Percentiles rank a stretch among this genome's conserved stretches.
Conservation (phyloP, 23 tunicate genomes). For the Ciona savignyi region DNA sequence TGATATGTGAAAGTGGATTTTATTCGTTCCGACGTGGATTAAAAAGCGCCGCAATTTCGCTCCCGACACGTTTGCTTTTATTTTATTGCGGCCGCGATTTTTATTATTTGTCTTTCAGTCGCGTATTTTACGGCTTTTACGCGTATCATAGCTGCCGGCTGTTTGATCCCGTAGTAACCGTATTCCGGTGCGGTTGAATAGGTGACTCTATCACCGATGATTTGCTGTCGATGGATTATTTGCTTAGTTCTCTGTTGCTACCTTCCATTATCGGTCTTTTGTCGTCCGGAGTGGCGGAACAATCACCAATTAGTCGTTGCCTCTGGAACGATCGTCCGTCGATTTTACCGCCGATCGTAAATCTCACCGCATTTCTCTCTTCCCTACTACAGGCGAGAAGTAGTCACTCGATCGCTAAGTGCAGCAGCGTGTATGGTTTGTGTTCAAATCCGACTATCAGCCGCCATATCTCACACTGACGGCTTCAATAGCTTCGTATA, state of each 20-base stretch:
- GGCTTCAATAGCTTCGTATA: background rate
- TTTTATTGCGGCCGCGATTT: background rate
- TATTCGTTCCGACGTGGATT: no score
- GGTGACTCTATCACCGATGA: background rate
- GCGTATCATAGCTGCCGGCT: background rate
- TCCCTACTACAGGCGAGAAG: background rate
- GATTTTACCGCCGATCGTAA: background rate
- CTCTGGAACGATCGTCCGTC: background rate
- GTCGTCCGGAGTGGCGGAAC: background rate
- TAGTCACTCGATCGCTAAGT: background rate
- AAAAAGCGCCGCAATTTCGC: no score
- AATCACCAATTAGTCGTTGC: background rate
- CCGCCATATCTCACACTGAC: background rate
- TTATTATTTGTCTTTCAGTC: background rate
- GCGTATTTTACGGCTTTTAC: background rate
- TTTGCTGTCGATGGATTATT: background rate
- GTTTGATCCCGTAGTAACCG: background rate
- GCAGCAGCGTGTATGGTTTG: conserved; percentile 1
- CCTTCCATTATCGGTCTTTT: background rate
- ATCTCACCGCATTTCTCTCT: background rate
- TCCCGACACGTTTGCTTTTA: background rate
- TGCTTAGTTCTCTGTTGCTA: background rate
- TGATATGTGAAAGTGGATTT: no score
- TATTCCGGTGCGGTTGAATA: background rate
- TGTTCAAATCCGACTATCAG: background rate